Evolutionary conservation across 1,140 invertebrate species (phyloP), one percentile per base, ranked within the genome.

Genomic region (Harlomillsia oculata): DNA sequence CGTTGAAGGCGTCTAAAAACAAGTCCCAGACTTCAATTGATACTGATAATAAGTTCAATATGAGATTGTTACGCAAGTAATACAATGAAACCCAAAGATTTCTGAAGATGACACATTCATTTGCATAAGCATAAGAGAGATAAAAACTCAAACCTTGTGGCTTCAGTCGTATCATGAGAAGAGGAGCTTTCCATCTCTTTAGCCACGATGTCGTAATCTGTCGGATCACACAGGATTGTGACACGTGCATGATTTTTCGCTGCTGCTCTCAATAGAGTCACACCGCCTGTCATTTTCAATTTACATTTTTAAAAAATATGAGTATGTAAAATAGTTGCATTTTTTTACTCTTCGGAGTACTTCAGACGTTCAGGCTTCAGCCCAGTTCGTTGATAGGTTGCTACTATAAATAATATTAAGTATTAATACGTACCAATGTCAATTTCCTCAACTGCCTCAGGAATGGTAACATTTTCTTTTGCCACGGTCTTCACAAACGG

Each of bases 211-310:
- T 78, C 74, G 71, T 98, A 99, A 77, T 99, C 95, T 20, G 65
- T 70, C 0, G 93, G 90, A 74, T 98, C 94, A 75, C 90, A 95
- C 40, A 98, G 71, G 41, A 98, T 85, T 0, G 92, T 93, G 1
- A 99, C 95, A 67, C 94, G 79, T n/a, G 81, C 78, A 71, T 97
- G 91, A 75, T 98, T 99, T 75, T 98, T 99, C 14, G 94, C 95
- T 16, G 93, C 95, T 8, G 95, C 94, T 69, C 95, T 73, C 0
- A 99, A 73, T 5, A 98, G 71, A 1, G 95, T 96, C 0, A 98
- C 94, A 37, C 95, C 95, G 53, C 92, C 91, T 78, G 58, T 14
- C 67, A 60, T 14, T 25, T 4, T 16, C 11, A 14, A 44, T 26
- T 14, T 18, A 14, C 14, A 48, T 9, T 30, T 46, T 26, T 13